Percentiles rank a stretch among this genome's conserved stretches.
Evolutionary conservation across 2,888 invertebrate genomes (phyloP).

Genomic region (Trissolcus japonicus): DNA sequence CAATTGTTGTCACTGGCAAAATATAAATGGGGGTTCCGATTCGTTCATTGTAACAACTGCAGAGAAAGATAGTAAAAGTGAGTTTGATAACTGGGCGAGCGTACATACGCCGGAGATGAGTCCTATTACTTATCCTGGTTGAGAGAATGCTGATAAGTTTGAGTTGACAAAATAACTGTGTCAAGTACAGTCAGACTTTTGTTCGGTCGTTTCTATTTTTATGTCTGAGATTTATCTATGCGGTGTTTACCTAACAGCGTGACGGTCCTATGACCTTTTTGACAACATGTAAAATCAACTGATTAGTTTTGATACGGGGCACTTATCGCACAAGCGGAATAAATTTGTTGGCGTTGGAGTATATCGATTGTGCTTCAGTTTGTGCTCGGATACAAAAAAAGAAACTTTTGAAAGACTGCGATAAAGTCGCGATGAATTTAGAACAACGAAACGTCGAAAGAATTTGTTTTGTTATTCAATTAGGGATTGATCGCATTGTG

Average conservation of each 20-base stretch:
- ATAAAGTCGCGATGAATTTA: conserved; percentile 5
- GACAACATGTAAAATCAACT: too few relatives aligned
- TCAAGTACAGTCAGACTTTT: conserved; percentile 21
- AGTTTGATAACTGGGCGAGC: not conserved
- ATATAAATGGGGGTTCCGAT: conserved; percentile 6
- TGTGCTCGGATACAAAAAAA: too few relatives aligned
- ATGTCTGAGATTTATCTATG: too few relatives aligned
- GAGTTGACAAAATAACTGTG: conserved; percentile 21
- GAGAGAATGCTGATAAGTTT: conserved; percentile 18
- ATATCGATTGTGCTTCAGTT: too few relatives aligned
- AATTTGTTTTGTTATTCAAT: conserved; percentile 12
- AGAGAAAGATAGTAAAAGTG: conserved; percentile 1
- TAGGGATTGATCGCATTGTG: conserved; percentile 15
- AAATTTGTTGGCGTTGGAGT: too few relatives aligned
- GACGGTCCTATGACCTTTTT: not conserved
- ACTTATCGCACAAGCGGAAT: too few relatives aligned
- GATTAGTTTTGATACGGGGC: too few relatives aligned
- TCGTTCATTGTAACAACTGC: conserved; percentile 5
- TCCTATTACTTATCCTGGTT: too few relatives aligned
- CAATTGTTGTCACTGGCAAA: conserved; percentile 7
- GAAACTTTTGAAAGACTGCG: not conserved
- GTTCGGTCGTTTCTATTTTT: conserved; percentile 1
- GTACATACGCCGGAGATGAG: too few relatives aligned
- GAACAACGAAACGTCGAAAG: not conserved
- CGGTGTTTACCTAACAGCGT: not conserved